A percentile compares a stretch with the other conserved stretches of the same genome.
Evolutionary conservation across 2,113 vertebrate genomes (phyloP).

Genomic region (Bubo blakistoni): DNA sequence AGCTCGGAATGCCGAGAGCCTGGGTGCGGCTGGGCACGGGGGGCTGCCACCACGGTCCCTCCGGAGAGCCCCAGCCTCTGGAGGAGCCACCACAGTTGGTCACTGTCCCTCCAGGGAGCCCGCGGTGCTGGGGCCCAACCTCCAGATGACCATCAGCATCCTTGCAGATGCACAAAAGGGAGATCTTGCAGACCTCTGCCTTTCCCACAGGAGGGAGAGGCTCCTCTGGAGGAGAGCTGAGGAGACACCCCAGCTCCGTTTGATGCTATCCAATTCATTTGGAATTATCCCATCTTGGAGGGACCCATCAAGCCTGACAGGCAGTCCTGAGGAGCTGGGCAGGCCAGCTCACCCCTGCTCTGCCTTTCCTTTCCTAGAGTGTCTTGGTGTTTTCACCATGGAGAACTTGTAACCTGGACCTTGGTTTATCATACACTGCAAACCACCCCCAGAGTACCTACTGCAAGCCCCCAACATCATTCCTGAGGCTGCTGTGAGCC

Average conservation of each 20-base stretch:
- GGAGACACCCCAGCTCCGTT: background rate
- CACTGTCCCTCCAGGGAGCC: background rate
- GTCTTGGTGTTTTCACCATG: background rate
- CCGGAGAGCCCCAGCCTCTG: background rate
- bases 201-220: background rate
- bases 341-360: background rate
- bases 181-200: background rate
- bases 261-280: background rate
- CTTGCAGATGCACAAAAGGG: background rate
- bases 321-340: background rate
- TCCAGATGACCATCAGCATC: no score
- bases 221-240: background rate
- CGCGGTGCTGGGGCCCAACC: background rate
- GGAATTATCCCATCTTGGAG: background rate
- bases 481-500: background rate
- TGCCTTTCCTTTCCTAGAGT: background rate
- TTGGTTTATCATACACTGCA: background rate
- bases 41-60: no score
- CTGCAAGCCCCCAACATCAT: background rate
- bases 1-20: background rate
- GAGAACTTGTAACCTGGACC: background rate
- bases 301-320: background rate
- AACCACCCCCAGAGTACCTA: background rate
- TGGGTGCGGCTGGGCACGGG: background rate
- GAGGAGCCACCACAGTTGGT: background rate